Base-by-base conservation (phyloP, 2,113 vertebrate genomes). In the Labeo rohita region DNA sequence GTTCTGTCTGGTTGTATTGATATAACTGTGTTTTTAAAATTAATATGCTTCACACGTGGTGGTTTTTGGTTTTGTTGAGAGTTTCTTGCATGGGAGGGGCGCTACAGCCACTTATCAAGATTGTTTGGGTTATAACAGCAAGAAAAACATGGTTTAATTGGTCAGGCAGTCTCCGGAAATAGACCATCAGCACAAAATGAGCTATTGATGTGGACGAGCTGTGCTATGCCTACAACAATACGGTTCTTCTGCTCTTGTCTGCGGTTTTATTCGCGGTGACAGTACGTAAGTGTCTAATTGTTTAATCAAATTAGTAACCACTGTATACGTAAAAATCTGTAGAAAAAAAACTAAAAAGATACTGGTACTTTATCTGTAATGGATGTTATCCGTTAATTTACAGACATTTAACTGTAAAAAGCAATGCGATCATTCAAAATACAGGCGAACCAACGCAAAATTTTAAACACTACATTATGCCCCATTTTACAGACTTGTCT, bases 271-370 rank as follows among this genome's bases (percentile, higher is more conserved):
- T 49, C 0, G 43, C 83, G 0, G 6, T 0, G n/a, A 89, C 89
- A 0, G 88, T 36, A 1, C 92, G 94, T 94, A 43, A 91, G 92
- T 91, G 18, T 21, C 68, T 5, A 18, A 8, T 59, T 9, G 56
- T 59, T 59, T 59, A n/a, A 72, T 72, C 6, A 36, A 65, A 13
- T 11, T 39, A 5, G 39, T 39, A 39, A 39, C 0, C 39, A 39
- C 39, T 39, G 39, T 39, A 39, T 39, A 39, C 2, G 28, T 28
- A 28, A 28, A 28, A 28, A 28, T 28, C 28, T 28, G 28, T 28
- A 28, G 28, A 28, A 39, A 39, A 39, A 39, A 39, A 39, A 39
- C 3, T 16, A 2, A 18, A 56, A 56, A 56, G 15, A 6, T 18
- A 56, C 16, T 18, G 15, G 16, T 56, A 56, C 6, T 56, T 56